phyloP scores from a whole-genome alignment of 2,113 vertebrate genomes.

The Ondatra zibethicus region DNA sequence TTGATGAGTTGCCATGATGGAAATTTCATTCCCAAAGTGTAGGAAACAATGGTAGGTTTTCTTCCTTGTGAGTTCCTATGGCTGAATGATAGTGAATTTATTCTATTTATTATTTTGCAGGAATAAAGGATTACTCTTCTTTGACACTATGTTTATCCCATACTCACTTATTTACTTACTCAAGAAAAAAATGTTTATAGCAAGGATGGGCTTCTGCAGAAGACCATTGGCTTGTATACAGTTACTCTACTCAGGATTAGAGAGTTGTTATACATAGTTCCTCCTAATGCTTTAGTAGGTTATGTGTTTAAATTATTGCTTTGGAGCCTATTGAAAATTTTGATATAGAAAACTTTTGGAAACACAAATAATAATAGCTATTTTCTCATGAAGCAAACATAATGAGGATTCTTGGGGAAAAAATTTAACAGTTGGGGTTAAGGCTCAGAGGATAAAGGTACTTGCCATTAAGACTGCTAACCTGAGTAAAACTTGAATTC shows the following conservation, averaged over 20 bases:
- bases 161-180: conserved; percentile 48
- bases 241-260: not conserved
- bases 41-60: conserved; percentile 23
- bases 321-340: conserved; percentile 34
- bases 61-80: conserved; percentile 6
- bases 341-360: not conserved
- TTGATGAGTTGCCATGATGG: not conserved
- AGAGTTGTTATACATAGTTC: conserved; percentile 5
- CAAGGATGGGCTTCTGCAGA: conserved; percentile 21
- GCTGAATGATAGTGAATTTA: conserved; percentile 17
- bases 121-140: conserved; percentile 50
- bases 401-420: not conserved
- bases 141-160: conserved; percentile 28
- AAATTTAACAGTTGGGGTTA: not conserved
- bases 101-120: not conserved
- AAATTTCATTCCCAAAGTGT: conserved; percentile 30
- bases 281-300: not conserved
- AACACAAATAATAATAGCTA: conserved; percentile 21
- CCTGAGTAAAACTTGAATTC: not conserved
- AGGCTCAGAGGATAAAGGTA: not conserved
- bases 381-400: conserved; percentile 47
- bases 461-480: not conserved
- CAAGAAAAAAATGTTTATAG: conserved; percentile 5
- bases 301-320: conserved; percentile 30
- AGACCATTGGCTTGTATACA: not conserved